A percentile compares a stretch with the other conserved stretches of the same genome.
These are phyloP conservation scores for Ormyrus thymus DNA, from an alignment of 2,888 invertebrate species.

Conservation along the genomic window DNA sequence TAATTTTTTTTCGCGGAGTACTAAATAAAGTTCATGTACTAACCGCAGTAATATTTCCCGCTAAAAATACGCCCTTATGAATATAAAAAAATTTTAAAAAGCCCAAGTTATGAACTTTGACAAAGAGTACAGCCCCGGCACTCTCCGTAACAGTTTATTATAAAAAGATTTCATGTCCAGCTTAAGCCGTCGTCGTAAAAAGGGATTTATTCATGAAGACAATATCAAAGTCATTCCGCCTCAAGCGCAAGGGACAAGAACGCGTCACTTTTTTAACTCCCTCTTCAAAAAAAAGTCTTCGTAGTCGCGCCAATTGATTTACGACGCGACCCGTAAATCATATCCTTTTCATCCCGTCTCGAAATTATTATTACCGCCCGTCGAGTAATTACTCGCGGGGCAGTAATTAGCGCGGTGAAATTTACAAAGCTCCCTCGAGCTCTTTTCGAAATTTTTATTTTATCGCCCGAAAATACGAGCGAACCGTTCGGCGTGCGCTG, in stretches of 20 bases:
- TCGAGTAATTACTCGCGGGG: slow-evolving; percentile 4
- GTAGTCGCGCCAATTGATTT: not conserved
- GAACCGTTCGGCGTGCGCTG: slow-evolving; percentile 1
- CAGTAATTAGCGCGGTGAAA: slow-evolving; percentile 32
- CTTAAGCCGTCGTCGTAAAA: not conserved
- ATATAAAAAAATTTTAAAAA: no score
- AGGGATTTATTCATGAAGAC: not conserved
- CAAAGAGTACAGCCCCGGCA: no score
- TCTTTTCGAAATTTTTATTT: slow-evolving; percentile 23
- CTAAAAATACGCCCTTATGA: no score
- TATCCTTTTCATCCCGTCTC: not conserved
- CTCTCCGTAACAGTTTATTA: no score
- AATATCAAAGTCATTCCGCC: not conserved
- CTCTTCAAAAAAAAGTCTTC: no score
- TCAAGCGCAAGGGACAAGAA: not conserved
- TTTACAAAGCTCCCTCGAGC: not conserved
- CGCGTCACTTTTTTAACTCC: no score
- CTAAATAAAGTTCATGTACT: no score
- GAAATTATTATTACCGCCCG: slow-evolving; percentile 5
- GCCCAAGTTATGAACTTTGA: no score
- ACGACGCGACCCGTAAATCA: not conserved
- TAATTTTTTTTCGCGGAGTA: no score
- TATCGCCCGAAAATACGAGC: not conserved
- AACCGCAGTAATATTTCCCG: no score
- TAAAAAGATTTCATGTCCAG: not conserved